A percentile compares a stretch with the other conserved stretches of the same genome.
Conservation (phyloP, 2,888 invertebrate species). For the Idaea dimidiata region DNA sequence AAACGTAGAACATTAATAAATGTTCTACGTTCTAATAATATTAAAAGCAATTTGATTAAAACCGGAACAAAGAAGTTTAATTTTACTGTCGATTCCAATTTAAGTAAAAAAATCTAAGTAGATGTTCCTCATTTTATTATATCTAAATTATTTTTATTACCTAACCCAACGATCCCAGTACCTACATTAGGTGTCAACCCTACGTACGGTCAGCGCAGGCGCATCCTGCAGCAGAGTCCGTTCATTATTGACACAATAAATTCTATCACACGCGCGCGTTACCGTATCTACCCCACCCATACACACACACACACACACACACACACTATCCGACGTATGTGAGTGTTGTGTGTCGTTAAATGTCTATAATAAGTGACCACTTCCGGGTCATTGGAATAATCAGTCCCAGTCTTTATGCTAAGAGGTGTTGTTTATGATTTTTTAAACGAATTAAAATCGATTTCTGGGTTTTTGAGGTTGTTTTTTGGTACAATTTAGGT, state of each 20-base stretch:
- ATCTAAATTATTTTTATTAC: no score
- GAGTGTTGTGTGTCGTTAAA: constrained; percentile 16
- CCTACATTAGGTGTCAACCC: not conserved
- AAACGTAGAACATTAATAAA: no score
- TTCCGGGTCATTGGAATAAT: constrained; percentile 23
- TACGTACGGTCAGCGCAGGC: constrained; percentile 25
- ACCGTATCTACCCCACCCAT: constrained; percentile 60
- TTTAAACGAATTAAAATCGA: not conserved
- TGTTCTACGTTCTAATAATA: no score
- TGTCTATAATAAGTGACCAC: constrained; percentile 26
- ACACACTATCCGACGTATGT: constrained; percentile 14
- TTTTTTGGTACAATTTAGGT: not conserved
- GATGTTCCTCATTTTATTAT: no score
- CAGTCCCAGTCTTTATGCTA: not conserved
- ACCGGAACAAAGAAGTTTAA: no score
- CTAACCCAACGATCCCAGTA: no score
- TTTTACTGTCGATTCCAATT: no score
- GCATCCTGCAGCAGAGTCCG: constrained; percentile 38
- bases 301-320: constrained; percentile 26
- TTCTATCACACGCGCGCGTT: constrained; percentile 73
- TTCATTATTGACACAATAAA: constrained; percentile 76
- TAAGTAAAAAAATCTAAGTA: no score
- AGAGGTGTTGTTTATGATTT: not conserved
- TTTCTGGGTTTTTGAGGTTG: not conserved
- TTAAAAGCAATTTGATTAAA: no score